A percentile compares a stretch with the other conserved stretches of the same genome.
Evolutionary conservation across 2,888 invertebrate genomes (phyloP).

Genomic region (Eupithecia tripunctaria): DNA sequence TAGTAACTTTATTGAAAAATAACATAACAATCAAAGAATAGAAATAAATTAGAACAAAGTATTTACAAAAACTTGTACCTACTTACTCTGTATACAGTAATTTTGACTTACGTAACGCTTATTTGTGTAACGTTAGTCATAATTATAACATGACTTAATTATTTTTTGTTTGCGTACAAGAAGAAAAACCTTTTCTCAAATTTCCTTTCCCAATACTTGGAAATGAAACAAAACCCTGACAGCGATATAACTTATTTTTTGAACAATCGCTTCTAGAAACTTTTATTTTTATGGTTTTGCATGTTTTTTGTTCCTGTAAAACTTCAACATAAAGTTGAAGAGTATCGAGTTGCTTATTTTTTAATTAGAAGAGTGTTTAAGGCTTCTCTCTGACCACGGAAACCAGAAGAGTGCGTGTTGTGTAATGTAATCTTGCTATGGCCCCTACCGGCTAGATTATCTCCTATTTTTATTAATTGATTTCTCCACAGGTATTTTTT

Average conservation of each 20-base stretch:
- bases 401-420: conserved; percentile 68
- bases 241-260: background rate
- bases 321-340: conserved; percentile 18
- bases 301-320: conserved; percentile 11
- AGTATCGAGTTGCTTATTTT: conserved; percentile 55
- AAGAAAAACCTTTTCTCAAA: background rate
- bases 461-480: conserved; percentile 52
- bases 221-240: background rate
- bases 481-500: background rate
- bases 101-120: no score
- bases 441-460: conserved; percentile 51
- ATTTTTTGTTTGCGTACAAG: background rate
- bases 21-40: no score
- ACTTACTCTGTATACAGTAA: background rate
- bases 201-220: background rate
- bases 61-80: no score
- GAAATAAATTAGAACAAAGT: no score
- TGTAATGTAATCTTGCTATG: conserved; percentile 70
- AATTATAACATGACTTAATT: background rate
- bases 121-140: background rate
- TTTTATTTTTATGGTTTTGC: conserved; percentile 25
- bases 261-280: conserved; percentile 13
- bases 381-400: conserved; percentile 81
- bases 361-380: conserved; percentile 67
- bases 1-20: no score